A percentile compares a stretch with the other conserved stretches of the same genome.
phyloP scores from a whole-genome alignment of 1,140 invertebrate genomes.

The Aphelenchoides fujianensis region DNA sequence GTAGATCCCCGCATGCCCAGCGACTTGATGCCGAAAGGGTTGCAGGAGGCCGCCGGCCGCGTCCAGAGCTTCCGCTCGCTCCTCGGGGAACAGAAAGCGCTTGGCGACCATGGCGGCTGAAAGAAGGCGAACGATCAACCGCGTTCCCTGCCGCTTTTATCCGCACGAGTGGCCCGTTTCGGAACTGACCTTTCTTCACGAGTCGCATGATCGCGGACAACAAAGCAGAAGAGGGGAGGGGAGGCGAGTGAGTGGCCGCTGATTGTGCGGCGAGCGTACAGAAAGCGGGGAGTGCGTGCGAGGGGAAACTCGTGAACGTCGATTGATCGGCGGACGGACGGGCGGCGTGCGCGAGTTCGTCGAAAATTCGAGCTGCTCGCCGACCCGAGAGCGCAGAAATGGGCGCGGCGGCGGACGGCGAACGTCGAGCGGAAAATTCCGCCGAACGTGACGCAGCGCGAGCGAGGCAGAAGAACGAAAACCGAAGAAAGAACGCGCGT shows the following conservation, averaged over 20 bases:
- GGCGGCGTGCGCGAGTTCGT: not conserved
- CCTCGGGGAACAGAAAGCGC: not conserved
- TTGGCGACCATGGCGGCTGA: conserved; percentile 1
- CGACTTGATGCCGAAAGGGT: conserved; percentile 23
- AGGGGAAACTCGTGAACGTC: too few relatives aligned
- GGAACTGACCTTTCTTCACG: not conserved
- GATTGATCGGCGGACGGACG: too few relatives aligned
- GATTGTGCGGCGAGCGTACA: not conserved
- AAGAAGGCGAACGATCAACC: not conserved
- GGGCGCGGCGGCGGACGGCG: not conserved
- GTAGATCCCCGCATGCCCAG: conserved; percentile 11
- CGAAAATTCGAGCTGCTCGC: not conserved
- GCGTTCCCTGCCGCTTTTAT: not conserved
- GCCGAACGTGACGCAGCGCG: not conserved
- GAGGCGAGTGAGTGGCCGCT: not conserved
- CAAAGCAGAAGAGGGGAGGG: not conserved
- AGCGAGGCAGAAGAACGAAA: too few relatives aligned
- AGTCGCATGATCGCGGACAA: not conserved
- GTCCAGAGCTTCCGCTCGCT: not conserved
- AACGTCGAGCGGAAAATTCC: conserved; percentile 5
- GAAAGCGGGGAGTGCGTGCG: too few relatives aligned
- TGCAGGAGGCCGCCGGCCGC: not conserved
- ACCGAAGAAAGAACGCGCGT: not conserved
- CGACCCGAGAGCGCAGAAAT: not conserved
- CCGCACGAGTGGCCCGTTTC: not conserved